phyloP scores from a whole-genome alignment of 2,888 invertebrate species.

The Aspidiotus rigidus region DNA sequence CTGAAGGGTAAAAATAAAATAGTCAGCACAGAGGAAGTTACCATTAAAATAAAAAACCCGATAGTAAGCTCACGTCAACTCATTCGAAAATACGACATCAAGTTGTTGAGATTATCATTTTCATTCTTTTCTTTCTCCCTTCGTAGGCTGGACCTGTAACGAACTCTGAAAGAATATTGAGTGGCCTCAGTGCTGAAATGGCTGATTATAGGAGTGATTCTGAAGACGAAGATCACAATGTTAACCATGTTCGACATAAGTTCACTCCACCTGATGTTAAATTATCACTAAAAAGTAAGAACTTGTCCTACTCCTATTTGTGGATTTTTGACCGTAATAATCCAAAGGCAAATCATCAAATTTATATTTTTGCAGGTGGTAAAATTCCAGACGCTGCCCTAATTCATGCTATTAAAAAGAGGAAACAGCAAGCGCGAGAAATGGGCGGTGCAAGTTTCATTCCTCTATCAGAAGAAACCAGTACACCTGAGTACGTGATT shows the following conservation, averaged over 20 bases:
- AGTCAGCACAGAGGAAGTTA: slow-evolving; percentile 60
- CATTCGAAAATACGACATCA: background rate
- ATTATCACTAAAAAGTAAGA: slow-evolving; percentile 63
- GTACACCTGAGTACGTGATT: slow-evolving; percentile 33
- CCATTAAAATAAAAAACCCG: slow-evolving; percentile 40
- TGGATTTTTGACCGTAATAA: too few relatives aligned
- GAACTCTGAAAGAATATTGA: slow-evolving; percentile 53
- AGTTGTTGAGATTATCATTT: slow-evolving; percentile 9
- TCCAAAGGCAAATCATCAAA: too few relatives aligned
- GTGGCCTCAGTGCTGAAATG: slow-evolving; percentile 72
- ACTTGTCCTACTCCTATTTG: slow-evolving; percentile 12
- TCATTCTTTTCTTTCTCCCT: background rate
- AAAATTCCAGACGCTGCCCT: slow-evolving; percentile 94
- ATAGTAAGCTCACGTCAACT: slow-evolving; percentile 37
- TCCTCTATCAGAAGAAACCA: slow-evolving; percentile 44
- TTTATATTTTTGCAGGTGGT: slow-evolving; percentile 47
- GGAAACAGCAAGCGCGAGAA: slow-evolving; percentile 86
- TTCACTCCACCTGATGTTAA: slow-evolving; percentile 63
- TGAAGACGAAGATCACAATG: slow-evolving; percentile 52
- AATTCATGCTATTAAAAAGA: slow-evolving; percentile 94
- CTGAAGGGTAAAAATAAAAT: slow-evolving; percentile 51
- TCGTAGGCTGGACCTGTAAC: slow-evolving; percentile 48
- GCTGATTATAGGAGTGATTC: slow-evolving; percentile 60
- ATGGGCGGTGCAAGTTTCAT: slow-evolving; percentile 52
- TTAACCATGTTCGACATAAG: slow-evolving; percentile 43